phyloP scores from a whole-genome alignment of 2,797 vertebrate species.

The Acipenser ruthenus region DNA sequence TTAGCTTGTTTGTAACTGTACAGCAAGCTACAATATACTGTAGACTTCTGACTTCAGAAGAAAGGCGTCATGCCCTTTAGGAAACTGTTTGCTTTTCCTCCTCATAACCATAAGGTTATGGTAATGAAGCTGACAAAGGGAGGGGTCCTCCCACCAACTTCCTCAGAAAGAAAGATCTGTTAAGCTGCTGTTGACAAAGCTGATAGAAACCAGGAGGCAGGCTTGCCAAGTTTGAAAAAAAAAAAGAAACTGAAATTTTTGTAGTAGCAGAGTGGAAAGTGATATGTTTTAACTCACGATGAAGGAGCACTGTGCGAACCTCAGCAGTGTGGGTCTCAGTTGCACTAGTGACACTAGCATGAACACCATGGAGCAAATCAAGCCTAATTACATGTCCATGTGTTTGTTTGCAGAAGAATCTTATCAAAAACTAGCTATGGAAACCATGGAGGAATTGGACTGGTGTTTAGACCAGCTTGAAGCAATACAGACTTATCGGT shows the following conservation, averaged over 20 bases:
- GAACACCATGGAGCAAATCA: conserved; percentile 59
- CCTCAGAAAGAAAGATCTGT: conserved; percentile 30
- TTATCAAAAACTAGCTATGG: conserved; percentile 93
- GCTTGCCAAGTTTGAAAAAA: conserved; percentile 20
- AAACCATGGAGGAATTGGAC: conserved; percentile 94
- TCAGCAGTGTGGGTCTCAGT: conserved; percentile 46
- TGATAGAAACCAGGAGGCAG: conserved; percentile 39
- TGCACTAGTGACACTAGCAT: conserved; percentile 39
- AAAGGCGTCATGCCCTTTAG: neutral
- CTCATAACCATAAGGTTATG: neutral
- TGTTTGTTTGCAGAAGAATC: conserved; percentile 94
- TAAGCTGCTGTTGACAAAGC: conserved; percentile 36
- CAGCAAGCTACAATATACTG: neutral
- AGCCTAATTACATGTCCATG: conserved; percentile 78
- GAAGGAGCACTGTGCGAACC: conserved; percentile 71
- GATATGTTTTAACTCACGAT: conserved; percentile 45
- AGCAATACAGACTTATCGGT: conserved; percentile 95
- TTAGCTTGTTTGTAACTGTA: neutral
- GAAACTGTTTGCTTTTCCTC: neutral
- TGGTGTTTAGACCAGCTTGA: conserved; percentile 97
- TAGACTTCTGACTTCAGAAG: neutral
- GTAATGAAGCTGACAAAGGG: conserved; percentile 31
- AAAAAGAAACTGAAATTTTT: conserved; percentile 16
- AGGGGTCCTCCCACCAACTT: conserved; percentile 34
- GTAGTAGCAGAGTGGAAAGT: conserved; percentile 14